Evolutionary conservation across 2,113 vertebrate genomes (phyloP).

Genomic region (Sturnus vulgaris): DNA sequence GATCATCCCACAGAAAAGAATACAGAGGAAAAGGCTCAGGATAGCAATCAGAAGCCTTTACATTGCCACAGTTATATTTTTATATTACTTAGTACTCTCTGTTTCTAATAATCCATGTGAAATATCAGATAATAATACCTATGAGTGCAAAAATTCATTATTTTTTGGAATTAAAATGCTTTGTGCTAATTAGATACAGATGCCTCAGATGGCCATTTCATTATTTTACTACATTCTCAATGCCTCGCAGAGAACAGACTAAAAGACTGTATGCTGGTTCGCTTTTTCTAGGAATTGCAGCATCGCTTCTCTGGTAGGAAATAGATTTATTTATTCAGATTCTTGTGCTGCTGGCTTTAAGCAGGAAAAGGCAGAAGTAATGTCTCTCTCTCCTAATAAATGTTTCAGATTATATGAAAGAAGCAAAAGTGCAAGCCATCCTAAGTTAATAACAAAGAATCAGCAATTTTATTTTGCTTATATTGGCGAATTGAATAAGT

Average conservation of each 20-base stretch:
- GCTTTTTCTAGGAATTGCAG: not conserved
- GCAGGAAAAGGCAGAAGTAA: not conserved
- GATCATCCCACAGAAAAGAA: not conserved
- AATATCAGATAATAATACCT: not conserved
- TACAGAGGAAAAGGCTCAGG: not conserved
- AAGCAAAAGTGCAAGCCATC: not conserved
- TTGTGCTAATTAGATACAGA: not conserved
- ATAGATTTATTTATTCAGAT: not conserved
- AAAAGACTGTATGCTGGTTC: not conserved
- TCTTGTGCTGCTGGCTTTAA: not conserved
- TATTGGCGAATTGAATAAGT: slow-evolving; percentile 46
- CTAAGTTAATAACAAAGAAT: slow-evolving; percentile 8
- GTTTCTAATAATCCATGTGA: not conserved
- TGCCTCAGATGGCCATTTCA: not conserved
- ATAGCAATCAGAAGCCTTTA: not conserved
- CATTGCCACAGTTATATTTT: not conserved
- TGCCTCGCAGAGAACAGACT: not conserved
- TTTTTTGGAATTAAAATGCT: not conserved
- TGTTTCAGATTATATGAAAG: not conserved
- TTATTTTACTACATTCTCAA: not conserved
- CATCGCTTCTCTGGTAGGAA: not conserved
- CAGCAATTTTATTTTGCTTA: slow-evolving; percentile 38
- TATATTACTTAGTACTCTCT: not conserved
- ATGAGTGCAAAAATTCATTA: not conserved
- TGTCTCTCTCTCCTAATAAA: not conserved